Evolutionary conservation across 2,797 vertebrate species (phyloP), one percentile per base, ranked within the genome.

Genomic region (Falco biarmicus): DNA sequence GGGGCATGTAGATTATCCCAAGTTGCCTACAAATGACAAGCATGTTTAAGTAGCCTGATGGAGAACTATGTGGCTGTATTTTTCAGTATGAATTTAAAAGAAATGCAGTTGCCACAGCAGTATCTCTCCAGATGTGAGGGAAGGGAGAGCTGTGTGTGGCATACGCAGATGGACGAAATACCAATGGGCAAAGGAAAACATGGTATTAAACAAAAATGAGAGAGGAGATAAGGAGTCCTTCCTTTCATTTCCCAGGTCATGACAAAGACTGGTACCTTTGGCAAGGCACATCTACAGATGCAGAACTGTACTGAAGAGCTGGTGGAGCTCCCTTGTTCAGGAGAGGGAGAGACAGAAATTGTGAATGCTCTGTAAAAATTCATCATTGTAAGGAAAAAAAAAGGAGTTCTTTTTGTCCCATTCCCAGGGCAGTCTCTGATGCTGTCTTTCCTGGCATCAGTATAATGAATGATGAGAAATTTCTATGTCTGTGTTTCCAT

Each of bases 81-180:
- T 77, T 59, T 60, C 54, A 29, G 8, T 41, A 50, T 7, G 59
- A 77, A 31, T 6, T 53, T 66, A 28, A 77, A 87, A 85, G 43
- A 19, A 41, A 61, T 47, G 15, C 1, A 0, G 20, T 50, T 2
- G 0, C 48, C 39, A 24, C 31, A 59, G 59, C 31, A n/a, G 41
- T 18, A 5, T 29, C 14, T 43, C 47, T 69, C 19, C 15, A 78
- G 65, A 56, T 63, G 14, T 45, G 18, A 66, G 8, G 34, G 34
- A 81, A 57, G 41, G 43, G 25, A 64, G 14, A 69, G 13, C 37
- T 65, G 14, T 26, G 39, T 74, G 31, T 32, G 79, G 64, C 37
- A 19, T 10, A 65, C 37, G 47, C n/a, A 60, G 14, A 69, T 15
- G 37, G 24, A 18, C 0, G 1, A 89, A 91, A 65, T 70, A 60